phyloP scores from a whole-genome alignment of 1,140 invertebrate species.

The Achroia grisella region DNA sequence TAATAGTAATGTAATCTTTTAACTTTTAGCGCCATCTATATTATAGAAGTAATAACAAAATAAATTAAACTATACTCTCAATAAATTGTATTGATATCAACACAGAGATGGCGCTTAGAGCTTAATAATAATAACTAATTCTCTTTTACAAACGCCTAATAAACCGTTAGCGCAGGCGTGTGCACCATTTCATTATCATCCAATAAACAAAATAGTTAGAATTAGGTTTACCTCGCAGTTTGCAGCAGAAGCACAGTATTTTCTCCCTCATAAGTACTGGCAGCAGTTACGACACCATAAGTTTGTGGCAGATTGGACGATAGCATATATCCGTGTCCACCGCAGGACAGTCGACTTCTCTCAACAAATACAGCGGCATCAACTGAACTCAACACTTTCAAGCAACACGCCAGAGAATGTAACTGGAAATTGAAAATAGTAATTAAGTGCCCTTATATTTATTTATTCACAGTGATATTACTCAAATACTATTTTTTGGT shows the following conservation, averaged over 20 bases:
- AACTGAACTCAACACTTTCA: slow-evolving; percentile 89
- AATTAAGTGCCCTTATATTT: slow-evolving; percentile 56
- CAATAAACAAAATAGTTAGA: neutral
- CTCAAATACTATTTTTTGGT: too few relatives aligned
- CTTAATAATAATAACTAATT: too few relatives aligned
- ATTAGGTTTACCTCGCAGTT: slow-evolving; percentile 74
- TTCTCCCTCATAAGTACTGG: slow-evolving; percentile 95
- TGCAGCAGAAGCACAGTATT: slow-evolving; percentile 94
- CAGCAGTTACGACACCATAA: slow-evolving; percentile 86
- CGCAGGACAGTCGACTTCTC: slow-evolving; percentile 87
- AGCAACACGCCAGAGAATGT: slow-evolving; percentile 90
- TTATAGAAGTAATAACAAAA: too few relatives aligned
- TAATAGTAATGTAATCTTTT: too few relatives aligned
- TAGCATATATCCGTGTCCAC: slow-evolving; percentile 94
- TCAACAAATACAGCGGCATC: slow-evolving; percentile 84
- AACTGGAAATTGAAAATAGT: slow-evolving; percentile 78
- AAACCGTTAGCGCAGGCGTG: too few relatives aligned
- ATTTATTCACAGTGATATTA: too few relatives aligned
- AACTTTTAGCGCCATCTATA: too few relatives aligned
- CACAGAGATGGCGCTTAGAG: too few relatives aligned
- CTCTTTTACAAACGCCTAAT: too few relatives aligned
- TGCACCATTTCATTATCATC: too few relatives aligned
- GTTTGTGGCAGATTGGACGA: slow-evolving; percentile 88
- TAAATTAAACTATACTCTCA: too few relatives aligned
- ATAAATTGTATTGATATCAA: too few relatives aligned